phyloP scores from a whole-genome alignment of 2,113 vertebrate species.

The Siphamia tubifer region DNA sequence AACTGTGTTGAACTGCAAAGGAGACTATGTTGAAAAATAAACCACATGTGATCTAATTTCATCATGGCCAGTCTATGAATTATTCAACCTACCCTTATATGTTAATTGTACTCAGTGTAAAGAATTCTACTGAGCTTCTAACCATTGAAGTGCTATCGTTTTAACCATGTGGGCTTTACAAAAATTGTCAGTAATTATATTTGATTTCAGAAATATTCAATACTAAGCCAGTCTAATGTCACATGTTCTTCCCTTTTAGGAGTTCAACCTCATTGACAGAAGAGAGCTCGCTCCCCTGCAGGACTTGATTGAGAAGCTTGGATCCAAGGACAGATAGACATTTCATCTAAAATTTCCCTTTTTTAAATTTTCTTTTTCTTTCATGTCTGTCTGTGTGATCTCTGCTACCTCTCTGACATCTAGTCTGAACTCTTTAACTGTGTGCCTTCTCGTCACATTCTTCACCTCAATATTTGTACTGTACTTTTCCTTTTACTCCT shows the following conservation, averaged over 20 bases:
- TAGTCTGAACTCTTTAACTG: slow-evolving; percentile 43
- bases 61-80: too few relatives aligned
- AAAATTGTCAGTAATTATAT: too few relatives aligned
- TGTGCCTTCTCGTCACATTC: slow-evolving; percentile 57
- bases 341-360: background rate
- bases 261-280: slow-evolving; percentile 94
- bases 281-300: slow-evolving; percentile 94
- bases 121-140: too few relatives aligned
- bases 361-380: slow-evolving; percentile 13
- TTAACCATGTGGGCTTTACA: too few relatives aligned
- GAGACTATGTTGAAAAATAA: too few relatives aligned
- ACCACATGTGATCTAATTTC: too few relatives aligned
- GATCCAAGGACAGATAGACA: slow-evolving; percentile 95
- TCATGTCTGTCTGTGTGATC: slow-evolving; percentile 23
- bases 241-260: slow-evolving; percentile 73
- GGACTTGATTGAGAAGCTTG: slow-evolving; percentile 95
- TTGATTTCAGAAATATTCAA: background rate
- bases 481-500: slow-evolving; percentile 29
- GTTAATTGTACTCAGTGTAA: too few relatives aligned
- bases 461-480: slow-evolving; percentile 24
- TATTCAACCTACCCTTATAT: too few relatives aligned
- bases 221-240: background rate
- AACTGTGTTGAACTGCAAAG: too few relatives aligned
- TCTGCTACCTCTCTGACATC: slow-evolving; percentile 67
- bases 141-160: too few relatives aligned